Evolutionary conservation across 2,888 invertebrate genomes (phyloP), one percentile per base, ranked within the genome.

Genomic region (Rhagonycha lutea): DNA sequence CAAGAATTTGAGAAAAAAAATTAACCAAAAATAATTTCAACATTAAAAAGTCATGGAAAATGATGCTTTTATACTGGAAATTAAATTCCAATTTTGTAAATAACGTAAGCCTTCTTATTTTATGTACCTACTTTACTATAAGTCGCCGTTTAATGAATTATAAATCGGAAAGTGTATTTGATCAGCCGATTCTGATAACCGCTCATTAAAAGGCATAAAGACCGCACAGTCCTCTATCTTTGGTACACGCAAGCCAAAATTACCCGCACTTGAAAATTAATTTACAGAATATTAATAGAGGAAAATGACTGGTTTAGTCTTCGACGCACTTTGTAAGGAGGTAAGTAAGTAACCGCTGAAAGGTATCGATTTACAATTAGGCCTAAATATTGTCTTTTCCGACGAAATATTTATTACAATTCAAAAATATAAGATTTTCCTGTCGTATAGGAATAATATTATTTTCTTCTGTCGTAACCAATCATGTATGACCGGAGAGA

Each of bases 251-350:
- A 84, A 86, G 82, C 85, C 83, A 82, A 85, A 86, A 86, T 85
- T 85, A 85, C 83, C 84, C 83, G 83, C 84, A 84, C 85, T 84
- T 82, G 82, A 84, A 86, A 87, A 87, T 87, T 87, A 87, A 87
- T 87, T 76, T 86, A 86, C 86, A 85, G 85, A 86, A 86, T 87
- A 87, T 87, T 86, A 86, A 86, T 86, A 86, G 85, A 84, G 85
- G 85, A 85, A 86, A 87, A 86, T 86, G 86, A 86, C 86, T 86
- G 86, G 86, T 85, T 87, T 85, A 83, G 85, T 83, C 83, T 83
- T 84, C 82, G 75, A 78, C 83, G 83, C 83, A 83, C 84, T 85
- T 84, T 84, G 82, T 83, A 84, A 86, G 83, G 85, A 86, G 84
- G 85, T 84, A 85, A 85, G 85, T 85, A 86, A 86, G 85, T 85